These are phyloP conservation scores for Grus americana DNA, from an alignment of 2,113 vertebrate species.

Conservation along the genomic window DNA sequence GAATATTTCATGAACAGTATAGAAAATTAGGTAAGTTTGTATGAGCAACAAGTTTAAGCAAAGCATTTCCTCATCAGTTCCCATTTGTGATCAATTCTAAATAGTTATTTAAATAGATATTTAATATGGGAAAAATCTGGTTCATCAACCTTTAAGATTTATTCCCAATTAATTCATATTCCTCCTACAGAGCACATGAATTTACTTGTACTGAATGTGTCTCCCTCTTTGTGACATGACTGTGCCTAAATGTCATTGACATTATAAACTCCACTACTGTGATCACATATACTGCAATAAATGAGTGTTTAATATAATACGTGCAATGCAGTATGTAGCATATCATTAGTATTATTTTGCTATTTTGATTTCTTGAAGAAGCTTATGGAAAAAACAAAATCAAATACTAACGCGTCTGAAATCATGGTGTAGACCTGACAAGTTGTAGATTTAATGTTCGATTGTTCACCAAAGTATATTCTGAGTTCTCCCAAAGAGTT, in stretches of 20 bases:
- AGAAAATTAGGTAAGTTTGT: neutral
- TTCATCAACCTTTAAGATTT: neutral
- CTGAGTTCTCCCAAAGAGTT: neutral
- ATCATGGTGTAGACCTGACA: neutral
- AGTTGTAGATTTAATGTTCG: neutral
- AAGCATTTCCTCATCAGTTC: neutral
- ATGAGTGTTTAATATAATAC: neutral
- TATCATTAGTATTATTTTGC: neutral
- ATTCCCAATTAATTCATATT: neutral
- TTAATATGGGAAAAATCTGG: neutral
- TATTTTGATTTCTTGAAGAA: neutral
- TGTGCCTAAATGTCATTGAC: neutral
- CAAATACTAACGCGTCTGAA: neutral
- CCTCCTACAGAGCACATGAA: neutral
- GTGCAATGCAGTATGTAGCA: neutral
- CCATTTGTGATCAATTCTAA: neutral
- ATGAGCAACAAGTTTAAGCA: neutral
- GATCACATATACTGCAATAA: neutral
- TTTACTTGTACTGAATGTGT: neutral
- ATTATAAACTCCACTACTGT: neutral
- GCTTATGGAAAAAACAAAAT: neutral
- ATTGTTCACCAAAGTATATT: neutral
- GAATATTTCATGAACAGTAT: neutral
- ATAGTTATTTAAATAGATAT: neutral
- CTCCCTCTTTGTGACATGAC: neutral